phyloP scores from a whole-genome alignment of 2,888 invertebrate genomes.

The Elegia similella region DNA sequence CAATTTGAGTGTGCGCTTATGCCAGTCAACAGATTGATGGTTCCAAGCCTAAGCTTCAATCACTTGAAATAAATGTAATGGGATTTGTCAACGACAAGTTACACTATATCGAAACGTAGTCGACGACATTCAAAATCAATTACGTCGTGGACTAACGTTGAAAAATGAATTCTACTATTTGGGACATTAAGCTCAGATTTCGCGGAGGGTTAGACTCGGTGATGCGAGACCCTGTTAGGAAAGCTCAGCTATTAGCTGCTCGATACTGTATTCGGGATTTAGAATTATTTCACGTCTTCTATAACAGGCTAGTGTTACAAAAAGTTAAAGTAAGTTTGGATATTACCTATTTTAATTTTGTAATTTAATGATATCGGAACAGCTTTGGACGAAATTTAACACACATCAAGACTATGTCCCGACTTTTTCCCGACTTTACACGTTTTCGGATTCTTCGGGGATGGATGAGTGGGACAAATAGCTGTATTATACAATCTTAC shows the following conservation, averaged over 20 bases:
- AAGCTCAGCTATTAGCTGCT: not conserved
- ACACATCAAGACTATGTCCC: too few relatives aligned
- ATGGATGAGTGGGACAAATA: too few relatives aligned
- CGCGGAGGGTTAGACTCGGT: not conserved
- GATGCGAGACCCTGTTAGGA: not conserved
- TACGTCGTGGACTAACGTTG: conserved; percentile 19
- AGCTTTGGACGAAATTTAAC: too few relatives aligned
- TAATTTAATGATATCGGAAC: too few relatives aligned
- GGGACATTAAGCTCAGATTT: conserved; percentile 16
- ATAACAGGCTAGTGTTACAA: not conserved
- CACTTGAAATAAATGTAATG: not conserved
- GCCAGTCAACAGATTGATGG: not conserved
- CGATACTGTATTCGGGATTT: not conserved
- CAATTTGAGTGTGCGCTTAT: not conserved
- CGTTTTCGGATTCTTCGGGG: too few relatives aligned
- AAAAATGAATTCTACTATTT: conserved; percentile 20
- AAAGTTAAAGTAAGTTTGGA: too few relatives aligned
- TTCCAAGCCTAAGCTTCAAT: not conserved
- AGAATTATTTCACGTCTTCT: not conserved
- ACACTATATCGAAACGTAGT: not conserved
- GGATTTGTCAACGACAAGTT: not conserved
- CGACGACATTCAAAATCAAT: conserved; percentile 18
- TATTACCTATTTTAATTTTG: too few relatives aligned
- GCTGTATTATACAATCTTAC: too few relatives aligned
- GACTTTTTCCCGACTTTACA: too few relatives aligned